phyloP scores from a whole-genome alignment of 1,140 invertebrate species.

The Drosophila triauraria region DNA sequence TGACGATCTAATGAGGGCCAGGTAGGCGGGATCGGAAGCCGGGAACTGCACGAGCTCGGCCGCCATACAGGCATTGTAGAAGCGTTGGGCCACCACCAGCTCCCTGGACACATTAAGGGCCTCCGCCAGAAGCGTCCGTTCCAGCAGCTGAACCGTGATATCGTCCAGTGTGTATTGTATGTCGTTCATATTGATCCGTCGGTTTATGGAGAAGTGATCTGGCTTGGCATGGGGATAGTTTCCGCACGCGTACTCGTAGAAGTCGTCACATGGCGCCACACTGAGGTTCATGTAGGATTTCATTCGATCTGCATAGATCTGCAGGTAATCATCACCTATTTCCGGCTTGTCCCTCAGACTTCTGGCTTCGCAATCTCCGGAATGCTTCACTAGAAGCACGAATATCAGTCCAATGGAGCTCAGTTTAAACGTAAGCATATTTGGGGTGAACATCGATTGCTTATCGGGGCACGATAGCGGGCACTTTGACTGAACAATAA shows the following conservation, averaged over 20 bases:
- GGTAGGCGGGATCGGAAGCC: slow-evolving; percentile 64
- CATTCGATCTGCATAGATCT: slow-evolving; percentile 84
- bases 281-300: slow-evolving; percentile 86
- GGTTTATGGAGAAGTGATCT: slow-evolving; percentile 39
- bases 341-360: neutral
- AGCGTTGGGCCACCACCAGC: slow-evolving; percentile 57
- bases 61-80: slow-evolving; percentile 65
- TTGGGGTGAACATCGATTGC: neutral
- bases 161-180: slow-evolving; percentile 57
- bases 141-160: slow-evolving; percentile 48
- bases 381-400: neutral
- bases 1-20: slow-evolving; percentile 63
- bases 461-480: neutral
- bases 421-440: neutral
- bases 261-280: slow-evolving; percentile 90
- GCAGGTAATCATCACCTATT: slow-evolving; percentile 35
- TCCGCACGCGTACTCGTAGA: slow-evolving; percentile 89
- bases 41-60: slow-evolving; percentile 62
- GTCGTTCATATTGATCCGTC: slow-evolving; percentile 63
- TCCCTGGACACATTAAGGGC: slow-evolving; percentile 58
- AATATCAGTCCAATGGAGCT: neutral
- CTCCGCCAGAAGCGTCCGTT: slow-evolving; percentile 22
- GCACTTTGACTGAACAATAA: neutral
- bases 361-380: neutral
- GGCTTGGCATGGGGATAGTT: slow-evolving; percentile 85